Conservation (phyloP, 2,888 invertebrate species). For the Calliopum simillimum region DNA sequence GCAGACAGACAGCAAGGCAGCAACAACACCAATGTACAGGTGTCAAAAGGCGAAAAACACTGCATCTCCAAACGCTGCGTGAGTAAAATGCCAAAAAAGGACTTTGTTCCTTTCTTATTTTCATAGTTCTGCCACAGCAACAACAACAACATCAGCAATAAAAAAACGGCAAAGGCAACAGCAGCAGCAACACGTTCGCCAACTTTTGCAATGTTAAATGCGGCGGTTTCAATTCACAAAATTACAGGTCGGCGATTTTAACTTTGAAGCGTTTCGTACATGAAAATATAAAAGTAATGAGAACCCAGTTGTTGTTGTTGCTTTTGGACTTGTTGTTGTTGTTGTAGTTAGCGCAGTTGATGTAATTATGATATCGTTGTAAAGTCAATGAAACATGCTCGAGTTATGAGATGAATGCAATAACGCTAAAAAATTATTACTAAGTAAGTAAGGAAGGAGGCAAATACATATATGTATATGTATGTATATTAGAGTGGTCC, state of each 20-base stretch:
- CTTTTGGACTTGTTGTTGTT: conserved; percentile 45
- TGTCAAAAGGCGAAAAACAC: conserved; percentile 8
- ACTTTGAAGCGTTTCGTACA: conserved; percentile 67
- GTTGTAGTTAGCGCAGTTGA: conserved; percentile 35
- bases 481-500: too few species aligned
- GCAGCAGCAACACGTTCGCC: conserved; percentile 44
- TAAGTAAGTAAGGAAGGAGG: too few species aligned
- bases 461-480: too few species aligned
- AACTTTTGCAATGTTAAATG: conserved; percentile 46
- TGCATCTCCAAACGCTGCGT: background rate
- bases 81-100: conserved; percentile 11
- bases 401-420: conserved; percentile 23
- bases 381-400: conserved; percentile 38
- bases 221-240: conserved; percentile 64
- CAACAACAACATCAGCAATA: conserved; percentile 43
- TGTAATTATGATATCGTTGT: conserved; percentile 43
- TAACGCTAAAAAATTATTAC: background rate
- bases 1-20: conserved; percentile 18
- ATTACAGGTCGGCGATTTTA: conserved; percentile 68
- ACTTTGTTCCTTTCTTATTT: conserved; percentile 33
- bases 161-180: conserved; percentile 41
- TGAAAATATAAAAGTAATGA: conserved; percentile 66
- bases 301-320: conserved; percentile 50
- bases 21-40: conserved; percentile 8
- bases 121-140: conserved; percentile 43